Percentiles rank a stretch among this genome's conserved stretches.
Conservation (phyloP, 2,113 vertebrate genomes). For the Aegithalos caudatus region DNA sequence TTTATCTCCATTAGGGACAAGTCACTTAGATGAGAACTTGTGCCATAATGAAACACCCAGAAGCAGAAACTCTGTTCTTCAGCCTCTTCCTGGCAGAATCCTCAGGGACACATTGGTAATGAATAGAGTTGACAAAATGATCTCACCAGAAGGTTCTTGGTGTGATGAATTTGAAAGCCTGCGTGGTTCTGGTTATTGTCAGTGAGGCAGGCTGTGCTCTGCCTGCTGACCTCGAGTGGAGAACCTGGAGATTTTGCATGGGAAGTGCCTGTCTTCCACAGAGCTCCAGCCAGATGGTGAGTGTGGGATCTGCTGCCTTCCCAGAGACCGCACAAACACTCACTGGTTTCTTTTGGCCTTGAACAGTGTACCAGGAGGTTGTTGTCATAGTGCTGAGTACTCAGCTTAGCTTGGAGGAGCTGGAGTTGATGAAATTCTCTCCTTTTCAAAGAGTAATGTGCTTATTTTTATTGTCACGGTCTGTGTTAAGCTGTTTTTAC, state of each 20-base stretch:
- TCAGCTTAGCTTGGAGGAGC: background rate
- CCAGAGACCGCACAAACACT: fast-evolving
- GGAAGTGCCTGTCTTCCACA: background rate
- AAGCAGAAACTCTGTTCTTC: background rate
- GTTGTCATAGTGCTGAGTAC: background rate
- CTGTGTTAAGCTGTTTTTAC: background rate
- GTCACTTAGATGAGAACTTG: background rate
- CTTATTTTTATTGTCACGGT: background rate
- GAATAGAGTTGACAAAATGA: background rate
- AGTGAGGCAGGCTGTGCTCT: background rate
- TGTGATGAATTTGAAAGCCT: background rate
- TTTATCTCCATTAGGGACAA: background rate
- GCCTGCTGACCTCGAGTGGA: background rate
- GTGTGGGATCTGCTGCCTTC: background rate
- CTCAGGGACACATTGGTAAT: background rate
- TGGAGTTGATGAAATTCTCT: background rate
- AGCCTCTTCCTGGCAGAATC: background rate
- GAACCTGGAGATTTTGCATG: background rate
- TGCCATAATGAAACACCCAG: background rate
- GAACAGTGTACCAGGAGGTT: background rate
- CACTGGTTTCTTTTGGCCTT: background rate
- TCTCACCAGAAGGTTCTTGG: background rate
- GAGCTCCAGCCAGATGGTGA: background rate
- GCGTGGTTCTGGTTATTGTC: background rate
- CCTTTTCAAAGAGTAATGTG: background rate